phyloP scores from a whole-genome alignment of 2,888 invertebrate species.

The Drosophila tripunctata region DNA sequence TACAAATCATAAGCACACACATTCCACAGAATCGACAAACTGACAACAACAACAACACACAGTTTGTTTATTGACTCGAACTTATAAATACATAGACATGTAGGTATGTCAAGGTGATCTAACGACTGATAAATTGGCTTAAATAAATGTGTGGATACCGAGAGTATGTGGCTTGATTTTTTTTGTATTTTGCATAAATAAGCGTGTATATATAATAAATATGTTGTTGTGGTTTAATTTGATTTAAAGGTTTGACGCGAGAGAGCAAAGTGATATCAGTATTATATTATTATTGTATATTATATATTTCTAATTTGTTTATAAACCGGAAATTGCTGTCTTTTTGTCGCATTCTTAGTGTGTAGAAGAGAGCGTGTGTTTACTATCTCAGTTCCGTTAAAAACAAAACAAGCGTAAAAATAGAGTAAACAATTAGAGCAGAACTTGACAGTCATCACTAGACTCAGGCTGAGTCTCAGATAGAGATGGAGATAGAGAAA shows the following conservation, averaged over 20 bases:
- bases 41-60: conserved; percentile 54
- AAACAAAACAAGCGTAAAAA: conserved; percentile 65
- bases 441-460: conserved; percentile 43
- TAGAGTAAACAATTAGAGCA: conserved; percentile 68
- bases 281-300: conserved; percentile 4
- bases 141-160: conserved; percentile 44
- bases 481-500: background rate
- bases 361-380: conserved; percentile 62
- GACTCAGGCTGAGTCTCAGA: no score
- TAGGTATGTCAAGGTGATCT: conserved; percentile 80
- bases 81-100: conserved; percentile 50
- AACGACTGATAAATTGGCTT: conserved; percentile 55
- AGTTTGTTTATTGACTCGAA: conserved; percentile 49
- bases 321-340: conserved; percentile 67
- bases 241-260: conserved; percentile 24
- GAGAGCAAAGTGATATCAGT: conserved; percentile 44
- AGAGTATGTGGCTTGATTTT: conserved; percentile 25
- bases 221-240: conserved; percentile 1
- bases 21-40: conserved; percentile 20
- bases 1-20: conserved; percentile 11
- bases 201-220: background rate
- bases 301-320: conserved; percentile 25
- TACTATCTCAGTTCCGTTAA: conserved; percentile 67
- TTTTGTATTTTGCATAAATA: conserved; percentile 61
- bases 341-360: conserved; percentile 62